phyloP scores from a whole-genome alignment of 1,140 invertebrate genomes.

The Drosophila arizonae region DNA sequence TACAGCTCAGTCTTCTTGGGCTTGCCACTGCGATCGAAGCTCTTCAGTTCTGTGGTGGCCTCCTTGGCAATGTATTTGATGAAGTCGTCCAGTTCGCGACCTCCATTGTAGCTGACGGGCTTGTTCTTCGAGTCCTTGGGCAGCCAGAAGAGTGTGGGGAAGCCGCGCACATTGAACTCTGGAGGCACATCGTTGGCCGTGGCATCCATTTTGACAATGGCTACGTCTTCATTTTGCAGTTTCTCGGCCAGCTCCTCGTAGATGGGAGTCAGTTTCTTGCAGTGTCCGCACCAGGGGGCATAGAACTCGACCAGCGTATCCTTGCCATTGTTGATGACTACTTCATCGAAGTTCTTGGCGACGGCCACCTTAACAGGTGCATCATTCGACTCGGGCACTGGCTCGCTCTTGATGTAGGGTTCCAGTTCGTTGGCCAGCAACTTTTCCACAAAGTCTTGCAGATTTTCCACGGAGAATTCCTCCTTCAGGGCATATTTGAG shows the following conservation, averaged over 20 bases:
- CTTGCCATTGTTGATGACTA: constrained; percentile 95
- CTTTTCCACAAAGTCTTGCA: constrained; percentile 95
- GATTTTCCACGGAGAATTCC: constrained; percentile 95
- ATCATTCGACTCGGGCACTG: constrained; percentile 93
- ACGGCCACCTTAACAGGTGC: constrained; percentile 96
- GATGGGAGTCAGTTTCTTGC: constrained; percentile 96
- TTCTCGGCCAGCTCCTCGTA: constrained; percentile 97
- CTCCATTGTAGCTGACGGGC: constrained; percentile 97
- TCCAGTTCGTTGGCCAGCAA: constrained; percentile 92
- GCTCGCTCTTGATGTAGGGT: constrained; percentile 97
- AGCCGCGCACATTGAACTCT: constrained; percentile 96
- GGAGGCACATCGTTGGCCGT: constrained; percentile 98
- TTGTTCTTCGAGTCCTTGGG: constrained; percentile 92
- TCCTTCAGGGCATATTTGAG: constrained; percentile 95
- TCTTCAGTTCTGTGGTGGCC: constrained; percentile 93
- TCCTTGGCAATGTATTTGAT: constrained; percentile 98
- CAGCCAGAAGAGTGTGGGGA: constrained; percentile 98
- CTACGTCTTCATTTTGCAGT: constrained; percentile 93
- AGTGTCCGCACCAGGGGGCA: constrained; percentile 99
- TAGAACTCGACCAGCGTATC: constrained; percentile 99
- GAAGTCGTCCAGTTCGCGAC: constrained; percentile 97
- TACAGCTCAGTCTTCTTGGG: constrained; percentile 86
- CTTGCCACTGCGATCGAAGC: constrained; percentile 95
- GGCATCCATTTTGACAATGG: constrained; percentile 98
- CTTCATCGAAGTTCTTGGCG: constrained; percentile 97